Evolutionary conservation across 2,797 vertebrate genomes (phyloP), one percentile per base, ranked within the genome.

Genomic region (Helicolenus hilgendorfi): DNA sequence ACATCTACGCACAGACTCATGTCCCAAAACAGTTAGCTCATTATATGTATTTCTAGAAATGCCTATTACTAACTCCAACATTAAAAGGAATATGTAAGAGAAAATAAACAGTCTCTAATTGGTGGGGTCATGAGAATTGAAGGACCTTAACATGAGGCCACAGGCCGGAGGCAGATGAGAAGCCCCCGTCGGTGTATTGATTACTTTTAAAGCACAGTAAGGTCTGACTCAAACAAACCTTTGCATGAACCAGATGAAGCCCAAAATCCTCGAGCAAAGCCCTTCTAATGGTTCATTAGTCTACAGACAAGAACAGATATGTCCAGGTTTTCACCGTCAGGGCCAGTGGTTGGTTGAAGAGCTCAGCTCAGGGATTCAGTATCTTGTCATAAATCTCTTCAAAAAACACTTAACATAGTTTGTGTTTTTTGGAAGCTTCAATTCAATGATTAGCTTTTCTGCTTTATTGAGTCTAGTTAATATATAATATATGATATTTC

Each of bases 251-350:
- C 60, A 81, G 80, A 89, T 73, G 78, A 79, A 87, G 68, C 76
- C 65, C 11, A 64, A 91, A 75, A 92, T 88, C 77, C 62, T 89
- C 69, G 79, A 84, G 68, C 71, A 90, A 90, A 94, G 63, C 77
- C 72, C 29, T 35, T 86, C 31, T 81, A 84, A 90, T 93, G 88
- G 90, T 75, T 89, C 72, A 89, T 89, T 92, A 83, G 73, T 91
- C 55, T 60, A 59, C 79, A 71, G 45, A 76, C 53, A 80, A 86
- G 70, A 89, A 77, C 29, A 81, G 35, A 88, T 83, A 64, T 69
- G 64, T 81, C 29, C 58, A 81, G 56, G 58, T 83, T 86, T 85
- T 36, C 35, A 69, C 29, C 58, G 49, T 72, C 49, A 81, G 45
- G 67, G 64, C 36, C 53, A 49, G 26, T n/a, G 38, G 55, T 79